Conservation (phyloP, 2,888 invertebrate species). For the Netelia fuscicornis region DNA sequence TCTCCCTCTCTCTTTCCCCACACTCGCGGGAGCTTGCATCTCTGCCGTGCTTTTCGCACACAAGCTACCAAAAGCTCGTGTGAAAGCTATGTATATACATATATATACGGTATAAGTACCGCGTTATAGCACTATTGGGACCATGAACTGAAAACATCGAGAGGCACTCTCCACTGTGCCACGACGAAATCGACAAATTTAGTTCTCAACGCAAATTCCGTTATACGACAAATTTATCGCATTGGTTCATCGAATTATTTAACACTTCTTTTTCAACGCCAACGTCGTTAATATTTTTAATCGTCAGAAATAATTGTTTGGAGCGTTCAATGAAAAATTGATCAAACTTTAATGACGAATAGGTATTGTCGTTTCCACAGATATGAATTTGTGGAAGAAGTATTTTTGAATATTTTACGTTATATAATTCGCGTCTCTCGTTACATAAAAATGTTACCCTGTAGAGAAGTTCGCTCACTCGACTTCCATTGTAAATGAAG, state of each 20-base stretch:
- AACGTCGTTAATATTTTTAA: neutral
- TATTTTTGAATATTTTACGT: too few relatives aligned
- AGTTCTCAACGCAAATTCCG: neutral
- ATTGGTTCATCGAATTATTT: neutral
- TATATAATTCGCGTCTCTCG: too few relatives aligned
- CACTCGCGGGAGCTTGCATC: neutral
- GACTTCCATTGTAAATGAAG: too few relatives aligned
- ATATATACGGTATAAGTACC: neutral
- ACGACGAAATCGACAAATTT: slow-evolving; percentile 2
- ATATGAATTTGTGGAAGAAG: too few relatives aligned
- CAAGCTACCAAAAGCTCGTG: neutral
- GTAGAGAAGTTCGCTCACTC: too few relatives aligned
- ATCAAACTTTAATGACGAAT: too few relatives aligned
- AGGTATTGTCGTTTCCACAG: too few relatives aligned
- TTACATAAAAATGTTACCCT: too few relatives aligned
- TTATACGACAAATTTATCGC: neutral
- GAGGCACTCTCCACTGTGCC: neutral
- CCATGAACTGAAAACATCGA: neutral
- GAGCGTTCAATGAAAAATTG: neutral
- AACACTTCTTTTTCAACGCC: neutral
- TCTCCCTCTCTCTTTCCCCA: slow-evolving; percentile 44
- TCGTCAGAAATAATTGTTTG: neutral
- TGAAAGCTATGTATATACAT: neutral
- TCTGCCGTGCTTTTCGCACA: neutral
- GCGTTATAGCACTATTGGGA: slow-evolving; percentile 5